A percentile compares a stretch with the other conserved stretches of the same genome.
Conservation (phyloP, 23 tunicate species). For the Clavelina lepadiformis region DNA sequence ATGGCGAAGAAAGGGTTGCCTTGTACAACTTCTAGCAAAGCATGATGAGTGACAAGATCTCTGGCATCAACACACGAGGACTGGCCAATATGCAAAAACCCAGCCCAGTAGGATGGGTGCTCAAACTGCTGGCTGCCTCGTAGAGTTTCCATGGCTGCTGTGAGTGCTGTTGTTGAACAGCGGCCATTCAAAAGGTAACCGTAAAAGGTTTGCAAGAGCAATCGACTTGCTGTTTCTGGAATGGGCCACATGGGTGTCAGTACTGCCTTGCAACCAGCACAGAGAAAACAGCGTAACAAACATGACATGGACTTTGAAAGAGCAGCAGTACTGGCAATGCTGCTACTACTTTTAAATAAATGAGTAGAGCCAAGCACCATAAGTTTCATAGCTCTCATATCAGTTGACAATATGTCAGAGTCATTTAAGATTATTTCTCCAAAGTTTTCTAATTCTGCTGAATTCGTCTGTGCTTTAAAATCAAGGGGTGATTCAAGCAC, state of each 20-base stretch:
- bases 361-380: conserved; percentile 60
- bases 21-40: conserved; percentile 28
- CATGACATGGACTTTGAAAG: not conserved
- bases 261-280: conserved; percentile 18
- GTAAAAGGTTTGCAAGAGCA: conserved; percentile 41
- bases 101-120: conserved; percentile 92
- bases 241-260: conserved; percentile 76
- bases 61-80: conserved; percentile 14
- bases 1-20: conserved; percentile 14
- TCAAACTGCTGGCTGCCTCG: conserved; percentile 50
- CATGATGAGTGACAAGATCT: conserved; percentile 16
- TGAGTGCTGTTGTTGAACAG: conserved; percentile 25
- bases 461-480: not conserved
- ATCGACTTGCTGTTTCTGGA: conserved; percentile 62
- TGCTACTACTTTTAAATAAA: not conserved
- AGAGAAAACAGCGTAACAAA: conserved; percentile 9
- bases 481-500: not conserved
- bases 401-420: conserved; percentile 14
- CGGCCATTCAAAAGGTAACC: conserved; percentile 17
- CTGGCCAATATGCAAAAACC: conserved; percentile 60
- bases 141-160: conserved; percentile 30
- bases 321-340: not conserved
- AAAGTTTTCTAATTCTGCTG: not conserved
- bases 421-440: conserved; percentile 9
- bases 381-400: conserved; percentile 39